phyloP scores from a whole-genome alignment of 1,140 invertebrate species.

The Alviniconcha marisindica region DNA sequence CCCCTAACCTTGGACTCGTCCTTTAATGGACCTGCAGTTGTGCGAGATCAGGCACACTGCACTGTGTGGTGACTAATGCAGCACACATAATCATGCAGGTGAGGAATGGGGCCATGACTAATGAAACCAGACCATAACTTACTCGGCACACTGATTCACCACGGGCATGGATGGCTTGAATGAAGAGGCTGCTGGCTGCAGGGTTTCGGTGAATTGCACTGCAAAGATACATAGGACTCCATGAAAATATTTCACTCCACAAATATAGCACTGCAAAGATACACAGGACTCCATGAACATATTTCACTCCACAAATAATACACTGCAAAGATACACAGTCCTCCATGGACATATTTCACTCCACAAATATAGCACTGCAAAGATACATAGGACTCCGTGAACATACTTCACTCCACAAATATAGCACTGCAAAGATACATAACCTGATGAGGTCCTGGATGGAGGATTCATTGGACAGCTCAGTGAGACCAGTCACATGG shows the following conservation, averaged over 20 bases:
- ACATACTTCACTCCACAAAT: not conserved
- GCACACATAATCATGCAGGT: no score
- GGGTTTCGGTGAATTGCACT: slow-evolving; percentile 83
- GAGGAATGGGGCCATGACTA: not conserved
- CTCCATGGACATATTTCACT: not conserved
- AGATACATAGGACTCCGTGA: not conserved
- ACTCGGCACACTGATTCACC: slow-evolving; percentile 77
- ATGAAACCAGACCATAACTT: not conserved
- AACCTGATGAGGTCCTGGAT: slow-evolving; percentile 81
- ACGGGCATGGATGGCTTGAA: slow-evolving; percentile 82
- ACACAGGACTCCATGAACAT: no score
- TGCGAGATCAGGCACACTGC: no score
- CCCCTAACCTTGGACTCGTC: no score
- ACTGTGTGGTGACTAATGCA: no score
- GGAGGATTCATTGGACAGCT: slow-evolving; percentile 80
- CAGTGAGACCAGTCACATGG: slow-evolving; percentile 83
- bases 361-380: no score
- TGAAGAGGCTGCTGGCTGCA: slow-evolving; percentile 83
- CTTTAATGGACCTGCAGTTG: no score
- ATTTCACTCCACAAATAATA: not conserved
- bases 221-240: slow-evolving; percentile 54
- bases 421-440: no score
- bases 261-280: no score
- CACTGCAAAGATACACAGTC: not conserved
- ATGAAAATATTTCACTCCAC: not conserved